phyloP scores from a whole-genome alignment of 2,113 vertebrate species.

The Sturnira hondurensis region DNA sequence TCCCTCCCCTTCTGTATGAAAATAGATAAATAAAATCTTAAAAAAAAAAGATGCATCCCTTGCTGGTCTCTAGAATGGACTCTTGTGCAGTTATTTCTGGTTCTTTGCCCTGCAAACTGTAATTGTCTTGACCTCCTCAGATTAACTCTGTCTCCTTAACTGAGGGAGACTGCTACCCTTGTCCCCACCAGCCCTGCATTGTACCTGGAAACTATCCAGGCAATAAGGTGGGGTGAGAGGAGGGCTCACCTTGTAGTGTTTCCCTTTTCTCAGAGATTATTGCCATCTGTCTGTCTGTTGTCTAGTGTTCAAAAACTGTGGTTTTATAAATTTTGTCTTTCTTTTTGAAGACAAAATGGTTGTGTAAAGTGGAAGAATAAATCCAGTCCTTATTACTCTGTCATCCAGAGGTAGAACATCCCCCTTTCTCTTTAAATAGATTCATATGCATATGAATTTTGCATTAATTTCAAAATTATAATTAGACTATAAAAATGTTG shows the following conservation, averaged over 20 bases:
- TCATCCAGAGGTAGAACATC: background rate
- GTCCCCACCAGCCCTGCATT: background rate
- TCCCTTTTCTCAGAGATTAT: background rate
- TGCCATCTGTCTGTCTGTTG: background rate
- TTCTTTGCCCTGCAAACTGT: background rate
- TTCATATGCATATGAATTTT: background rate
- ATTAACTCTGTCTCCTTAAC: background rate
- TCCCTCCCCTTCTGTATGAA: no score
- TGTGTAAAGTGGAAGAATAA: background rate
- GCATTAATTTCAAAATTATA: background rate
- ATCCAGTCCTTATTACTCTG: background rate
- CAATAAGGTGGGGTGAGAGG: background rate
- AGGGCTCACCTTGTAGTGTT: background rate
- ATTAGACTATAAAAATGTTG: background rate
- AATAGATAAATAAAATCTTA: no score
- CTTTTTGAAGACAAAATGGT: background rate
- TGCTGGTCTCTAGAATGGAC: background rate
- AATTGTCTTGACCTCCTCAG: background rate
- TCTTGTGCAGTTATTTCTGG: background rate
- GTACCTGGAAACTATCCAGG: background rate
- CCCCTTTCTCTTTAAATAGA: background rate
- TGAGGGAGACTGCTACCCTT: background rate
- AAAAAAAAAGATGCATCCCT: background rate
- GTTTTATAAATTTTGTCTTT: background rate
- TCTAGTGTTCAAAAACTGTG: background rate